Base-by-base conservation (phyloP, 2,113 vertebrate species). In the Oncorhynchus clarkii region DNA sequence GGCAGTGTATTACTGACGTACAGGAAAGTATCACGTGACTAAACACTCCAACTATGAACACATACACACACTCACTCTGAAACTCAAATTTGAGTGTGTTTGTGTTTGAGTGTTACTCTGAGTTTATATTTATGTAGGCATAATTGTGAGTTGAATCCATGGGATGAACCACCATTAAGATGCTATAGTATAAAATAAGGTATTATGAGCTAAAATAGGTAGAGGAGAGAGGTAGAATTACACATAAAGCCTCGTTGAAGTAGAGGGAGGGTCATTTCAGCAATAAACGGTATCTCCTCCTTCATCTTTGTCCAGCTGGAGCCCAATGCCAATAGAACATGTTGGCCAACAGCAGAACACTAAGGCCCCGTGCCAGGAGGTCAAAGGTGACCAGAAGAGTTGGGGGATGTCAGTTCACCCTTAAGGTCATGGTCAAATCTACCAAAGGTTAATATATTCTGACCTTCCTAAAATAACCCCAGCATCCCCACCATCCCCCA, bases 401-500 rank as follows among this genome's bases (percentile, higher is more conserved):
- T 1, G 54, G 70, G 70, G 70, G 60, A 70, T 60, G 70, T 73
- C 62, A 64, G 20, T 59, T 80, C 62, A 74, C 71, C 69, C 73
- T 48, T 54, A 26, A 79, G 81, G 83, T 87, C 85, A 80, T 18
- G 75, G 79, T 76, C 79, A 83, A 67, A 75, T 75, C 74, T 59
- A 72, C 24, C 31, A 60, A 66, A 79, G 75, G 72, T 78, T 81
- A 83, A 83, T 83, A 71, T 80, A 80, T 48, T 81, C 72, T 78
- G 72, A 72, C 66, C 39, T 80, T 39, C 65, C 64, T 75, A 75
- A 79, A 70, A 70, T 22, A 69, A 69, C 29, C 34, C 16, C 14
- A 18, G 16, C 29, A 48, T 20, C 16, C 16, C 8, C 34, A 29
- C 18, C 66, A 26, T 27, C 66, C 66, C 11, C 5, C 59, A 54